Conservation (phyloP, 1,140 invertebrate species). For the Vanessa tameamea region DNA sequence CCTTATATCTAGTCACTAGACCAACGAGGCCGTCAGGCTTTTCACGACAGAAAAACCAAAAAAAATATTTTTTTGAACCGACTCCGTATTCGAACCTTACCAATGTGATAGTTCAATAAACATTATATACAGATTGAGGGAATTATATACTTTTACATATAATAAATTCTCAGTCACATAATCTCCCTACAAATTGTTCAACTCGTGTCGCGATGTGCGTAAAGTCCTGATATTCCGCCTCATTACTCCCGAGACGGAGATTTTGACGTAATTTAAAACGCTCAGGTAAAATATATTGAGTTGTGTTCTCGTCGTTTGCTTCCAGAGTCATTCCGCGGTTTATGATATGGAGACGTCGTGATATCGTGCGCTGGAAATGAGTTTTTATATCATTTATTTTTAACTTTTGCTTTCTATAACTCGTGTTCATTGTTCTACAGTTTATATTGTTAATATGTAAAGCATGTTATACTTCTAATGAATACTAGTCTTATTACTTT, state of each 20-base stretch:
- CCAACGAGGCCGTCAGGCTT: no score
- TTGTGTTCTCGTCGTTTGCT: constrained; percentile 27
- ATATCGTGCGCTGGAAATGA: not conserved
- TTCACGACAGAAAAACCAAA: no score
- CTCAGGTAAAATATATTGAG: constrained; percentile 25
- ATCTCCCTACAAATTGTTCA: constrained; percentile 8
- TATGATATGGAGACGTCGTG: constrained; percentile 26
- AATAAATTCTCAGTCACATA: constrained; percentile 6
- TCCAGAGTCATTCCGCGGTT: constrained; percentile 12
- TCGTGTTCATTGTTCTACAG: not conserved
- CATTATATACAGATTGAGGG: not conserved
- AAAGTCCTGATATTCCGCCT: constrained; percentile 51
- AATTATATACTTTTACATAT: not conserved
- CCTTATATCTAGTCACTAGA: no score
- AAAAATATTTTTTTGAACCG: no score
- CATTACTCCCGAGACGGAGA: constrained; percentile 44
- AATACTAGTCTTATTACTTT: no score
- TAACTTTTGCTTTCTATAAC: not conserved
- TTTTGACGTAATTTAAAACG: constrained; percentile 38
- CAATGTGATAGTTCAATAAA: not conserved
- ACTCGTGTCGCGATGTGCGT: constrained; percentile 40
- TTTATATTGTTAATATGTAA: not conserved
- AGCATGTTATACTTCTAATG: no score
- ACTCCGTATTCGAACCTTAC: not conserved
- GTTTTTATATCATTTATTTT: constrained; percentile 1